Base-by-base conservation (phyloP, 2,888 invertebrate genomes). In the Tridacna gigas region DNA sequence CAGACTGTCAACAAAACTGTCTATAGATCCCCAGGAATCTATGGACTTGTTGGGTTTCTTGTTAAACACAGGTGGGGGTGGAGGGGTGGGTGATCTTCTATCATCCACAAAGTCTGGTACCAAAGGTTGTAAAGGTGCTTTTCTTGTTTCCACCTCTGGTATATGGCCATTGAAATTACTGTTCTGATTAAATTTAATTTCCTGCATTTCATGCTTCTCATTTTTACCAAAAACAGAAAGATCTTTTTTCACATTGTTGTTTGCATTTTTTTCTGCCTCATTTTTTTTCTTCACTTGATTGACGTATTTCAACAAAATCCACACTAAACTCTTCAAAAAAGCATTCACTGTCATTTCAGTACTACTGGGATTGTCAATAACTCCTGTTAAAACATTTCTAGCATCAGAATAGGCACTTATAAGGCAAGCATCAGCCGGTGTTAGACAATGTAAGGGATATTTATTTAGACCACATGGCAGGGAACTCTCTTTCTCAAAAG, bases 341-440 rank as follows among this genome's bases (percentile, higher is more conserved):
- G 93, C 92, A 18, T 91, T 87, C 78, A 92, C 90, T 0, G 95
- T 92, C 5, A 92, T 83, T 20, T 91, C 88, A 45, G 94, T 91
- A 69, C 92, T 94, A 48, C 94, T 94, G 4, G 94, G 93, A 12
- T 94, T 94, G 86, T 95, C 95, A 73, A 95, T 94, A 2, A 95
- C 93, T 7, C 95, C 95, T 0, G 95, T 95, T 51, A 95, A 89
- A 45, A 95, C 94, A 89, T 95, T 95, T 74, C 92, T 91, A 9
- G 95, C 95, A 89, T 95, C 95, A 26, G 95, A 95, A 82, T 94
- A 95, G 0, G 94, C 94, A 83, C 91, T 90, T 48, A 95, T 82
- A 37, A 88, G 74, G 7, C 89, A 89, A 18, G 92, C 90, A 87
- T 94, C 94, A 65, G 91, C 90, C 2, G 94, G 93, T 12, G 92